Base-by-base conservation (phyloP, 2,888 invertebrate species). In the Bombyx huttoni region DNA sequence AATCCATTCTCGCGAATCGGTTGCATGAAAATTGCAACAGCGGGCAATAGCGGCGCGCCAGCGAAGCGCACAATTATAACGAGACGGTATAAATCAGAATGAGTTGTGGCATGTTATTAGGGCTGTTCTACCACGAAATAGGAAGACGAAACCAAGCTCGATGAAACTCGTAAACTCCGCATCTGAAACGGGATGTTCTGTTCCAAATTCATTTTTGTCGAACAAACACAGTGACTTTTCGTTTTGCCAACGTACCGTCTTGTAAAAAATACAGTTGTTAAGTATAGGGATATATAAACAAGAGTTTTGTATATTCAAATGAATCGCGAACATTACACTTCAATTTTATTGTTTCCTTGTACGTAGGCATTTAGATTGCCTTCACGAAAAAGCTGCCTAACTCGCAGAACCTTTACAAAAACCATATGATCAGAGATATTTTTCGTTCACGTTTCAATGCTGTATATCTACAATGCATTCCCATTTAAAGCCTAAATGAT, bases 31-130 rank as follows among this genome's bases (percentile, higher is more conserved):
- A 85, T 84, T 83, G 84, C 83, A 85, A 80, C 81, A 81, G 81
- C 79, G 70, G 77, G 78, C 79, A 73, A 78, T 78, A 77, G 76
- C 75, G 69, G 75, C 70, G 73, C 77, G 78, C 78, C 83, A 83
- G 73, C 83, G 78, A 74, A 81, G 85, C 87, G 86, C 75, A 78
- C 87, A 85, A 85, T 86, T 87, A 86, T 87, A 88, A 87, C 83
- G 86, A 87, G 88, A 78, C 72, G 74, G 80, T 75, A 88, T 89
- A 87, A 89, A 89, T 89, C 89, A 88, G 83, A 81, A 84, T 86
- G 88, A 87, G 81, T 84, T 85, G 88, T 84, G 87, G 87, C 85
- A 78, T 81, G 83, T 83, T 89, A 87, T 87, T 88, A 89, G 83
- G 81, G 81, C 78, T 78, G 78, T 79, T 79, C 75, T 75, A 74